Evolutionary conservation across 2,797 vertebrate species (phyloP), one percentile per base, ranked within the genome.

Genomic region (Galagoides demidoff): DNA sequence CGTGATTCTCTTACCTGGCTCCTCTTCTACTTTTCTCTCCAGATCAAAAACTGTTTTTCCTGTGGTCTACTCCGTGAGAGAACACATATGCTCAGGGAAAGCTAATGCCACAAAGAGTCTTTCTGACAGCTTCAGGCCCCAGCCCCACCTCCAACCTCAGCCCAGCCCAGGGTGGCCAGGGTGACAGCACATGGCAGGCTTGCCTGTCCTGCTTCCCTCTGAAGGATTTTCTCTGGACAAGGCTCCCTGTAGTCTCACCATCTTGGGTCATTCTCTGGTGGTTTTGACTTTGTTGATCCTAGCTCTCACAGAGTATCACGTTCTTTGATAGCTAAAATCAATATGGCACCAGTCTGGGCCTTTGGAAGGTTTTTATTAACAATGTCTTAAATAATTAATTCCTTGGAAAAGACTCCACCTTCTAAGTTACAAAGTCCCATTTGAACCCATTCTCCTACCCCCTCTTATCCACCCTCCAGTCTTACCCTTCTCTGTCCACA

Each of bases 371-470:
- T 94, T 68, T 81, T 74, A 68, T 27, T 63, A 49, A 39, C 13
- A 74, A 59, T 83, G 45, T 49, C 90, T 77, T 90, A 39, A 86
- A 82, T n/a, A 70, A 64, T 9, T 64, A 20, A 77, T 94, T 82
- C n/a, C 17, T 89, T 70, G 29, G 63, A 76, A 92, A 94, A 39
- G 14, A 4, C 19, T 85, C 20, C 8, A 39, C 10, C 61, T 94
- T 64, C 86, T 82, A 55, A 55, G 34, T 29, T 77, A 59, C 19
- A 37, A 70, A 76, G 57, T 81, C 49, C 37, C 7, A n/a, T 45
- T 43, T 61, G 52, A 49, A 70, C n/a, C 13, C 3, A 27, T 66
- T 82, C 52, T 76, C 34, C 59, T 34, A 57, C 10, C 43, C 0
- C 39, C 4, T 2, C 7, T 20, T 61, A 29, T 57, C 16, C 27